These are phyloP conservation scores for Colletes latitarsis DNA, from an alignment of 1,140 invertebrate species.

Conservation along the genomic window DNA sequence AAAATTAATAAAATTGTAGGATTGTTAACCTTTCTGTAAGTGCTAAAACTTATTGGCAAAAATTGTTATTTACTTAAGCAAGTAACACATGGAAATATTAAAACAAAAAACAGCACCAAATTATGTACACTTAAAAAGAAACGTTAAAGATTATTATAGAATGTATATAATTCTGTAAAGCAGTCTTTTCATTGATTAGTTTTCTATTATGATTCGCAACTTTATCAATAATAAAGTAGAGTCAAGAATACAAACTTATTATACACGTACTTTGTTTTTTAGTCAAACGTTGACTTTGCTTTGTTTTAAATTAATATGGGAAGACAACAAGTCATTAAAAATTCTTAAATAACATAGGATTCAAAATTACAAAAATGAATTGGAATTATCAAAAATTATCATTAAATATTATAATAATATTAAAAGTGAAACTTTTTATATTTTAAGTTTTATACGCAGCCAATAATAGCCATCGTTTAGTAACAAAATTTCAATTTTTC, in stretches of 20 bases:
- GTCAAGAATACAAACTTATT: neutral
- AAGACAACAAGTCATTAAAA: neutral
- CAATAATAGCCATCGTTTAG: neutral
- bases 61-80: constrained; percentile 1
- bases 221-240: neutral
- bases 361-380: constrained; percentile 20
- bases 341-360: neutral
- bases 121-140: constrained; percentile 28
- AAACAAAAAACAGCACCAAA: neutral
- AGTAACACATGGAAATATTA: constrained; percentile 23
- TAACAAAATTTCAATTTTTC: constrained; percentile 41
- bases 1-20: neutral
- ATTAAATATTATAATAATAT: neutral
- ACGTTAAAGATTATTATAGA: constrained; percentile 11
- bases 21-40: constrained; percentile 10
- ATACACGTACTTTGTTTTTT: constrained; percentile 1
- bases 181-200: constrained; percentile 34
- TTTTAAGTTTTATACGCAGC: constrained; percentile 5
- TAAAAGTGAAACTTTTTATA: constrained; percentile 6
- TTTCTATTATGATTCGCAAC: neutral
- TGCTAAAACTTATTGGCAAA: neutral
- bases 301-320: neutral
- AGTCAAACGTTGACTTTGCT: neutral
- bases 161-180: constrained; percentile 22
- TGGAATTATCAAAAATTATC: neutral